Evolutionary conservation across 1,140 invertebrate genomes (phyloP), one percentile per base, ranked within the genome.

Genomic region (Brachionus calyciflorus): DNA sequence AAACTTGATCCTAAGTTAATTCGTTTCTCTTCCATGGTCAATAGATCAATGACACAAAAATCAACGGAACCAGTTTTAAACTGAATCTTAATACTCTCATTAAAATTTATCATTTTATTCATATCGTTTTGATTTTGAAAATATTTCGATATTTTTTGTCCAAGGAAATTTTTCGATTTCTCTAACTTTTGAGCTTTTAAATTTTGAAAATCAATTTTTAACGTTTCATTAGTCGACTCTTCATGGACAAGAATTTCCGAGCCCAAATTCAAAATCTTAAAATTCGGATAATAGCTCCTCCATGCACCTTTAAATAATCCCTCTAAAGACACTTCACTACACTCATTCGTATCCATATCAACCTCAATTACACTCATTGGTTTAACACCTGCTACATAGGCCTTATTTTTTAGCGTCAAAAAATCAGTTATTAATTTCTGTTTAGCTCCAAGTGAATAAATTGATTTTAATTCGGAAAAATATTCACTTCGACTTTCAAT

Each of bases 391-490:
- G 51, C 26, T 5, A 73, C 12, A 41, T 73, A 73, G 6, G 24
- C 69, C 21, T 33, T 19, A 26, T 37, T 49, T 19, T 49, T 17
- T 17, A 26, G 40, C 19, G 51, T 46, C 30, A 73, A 51, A 26
- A 73, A 55, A 73, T 73, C 69, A 10, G 69, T 28, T 40, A 73
- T 41, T 41, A 51, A 7, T 73, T 73, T 49, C 19, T 51, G 46
- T 12, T 14, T 73, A n/a, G 30, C 26, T 14, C 17, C 26, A 9
- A 73, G 30, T 37, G 46, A 49, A 44, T 46, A 73, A 33, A n/a
- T 17, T 37, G 28, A 40, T 73, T 21, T 73, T 4, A 73, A 12
- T 28, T 73, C 69, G 12, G 28, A 28, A 41, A 73, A 73, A 3
- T 12, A 73, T 19, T 73, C 51, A 24, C 17, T 37, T 49, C 69